Conservation (phyloP, 2,888 invertebrate species). For the Troides oblongomaculatus region DNA sequence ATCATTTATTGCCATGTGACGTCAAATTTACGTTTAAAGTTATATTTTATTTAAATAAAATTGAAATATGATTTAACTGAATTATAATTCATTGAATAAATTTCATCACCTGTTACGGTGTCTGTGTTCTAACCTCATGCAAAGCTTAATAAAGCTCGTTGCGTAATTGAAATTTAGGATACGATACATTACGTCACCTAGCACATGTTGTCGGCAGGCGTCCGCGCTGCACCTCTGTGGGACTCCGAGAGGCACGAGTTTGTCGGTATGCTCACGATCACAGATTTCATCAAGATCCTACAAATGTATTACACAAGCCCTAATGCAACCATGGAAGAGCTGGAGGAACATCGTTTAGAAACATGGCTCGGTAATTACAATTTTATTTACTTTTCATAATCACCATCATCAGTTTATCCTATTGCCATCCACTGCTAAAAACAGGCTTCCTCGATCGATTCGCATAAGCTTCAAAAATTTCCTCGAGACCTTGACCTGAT, state of each 20-base stretch:
- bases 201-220: constrained; percentile 78
- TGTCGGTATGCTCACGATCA: constrained; percentile 99
- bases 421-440: too few relatives aligned
- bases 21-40: too few relatives aligned
- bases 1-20: too few relatives aligned
- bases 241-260: constrained; percentile 94
- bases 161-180: neutral
- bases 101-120: too few relatives aligned
- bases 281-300: constrained; percentile 99
- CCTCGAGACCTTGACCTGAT: too few relatives aligned
- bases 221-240: constrained; percentile 98
- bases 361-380: constrained; percentile 92
- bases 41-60: too few relatives aligned
- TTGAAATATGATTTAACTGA: too few relatives aligned
- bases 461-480: too few relatives aligned
- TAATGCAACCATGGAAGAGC: constrained; percentile 94
- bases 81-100: too few relatives aligned
- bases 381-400: neutral
- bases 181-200: constrained; percentile 3
- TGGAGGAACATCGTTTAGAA: constrained; percentile 97
- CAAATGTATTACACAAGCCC: constrained; percentile 98
- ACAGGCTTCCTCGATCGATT: too few relatives aligned
- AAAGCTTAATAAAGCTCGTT: neutral
- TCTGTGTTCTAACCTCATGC: too few relatives aligned
- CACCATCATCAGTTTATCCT: neutral